phyloP scores from a whole-genome alignment of 1,140 invertebrate species.

The Papilio dardanus region DNA sequence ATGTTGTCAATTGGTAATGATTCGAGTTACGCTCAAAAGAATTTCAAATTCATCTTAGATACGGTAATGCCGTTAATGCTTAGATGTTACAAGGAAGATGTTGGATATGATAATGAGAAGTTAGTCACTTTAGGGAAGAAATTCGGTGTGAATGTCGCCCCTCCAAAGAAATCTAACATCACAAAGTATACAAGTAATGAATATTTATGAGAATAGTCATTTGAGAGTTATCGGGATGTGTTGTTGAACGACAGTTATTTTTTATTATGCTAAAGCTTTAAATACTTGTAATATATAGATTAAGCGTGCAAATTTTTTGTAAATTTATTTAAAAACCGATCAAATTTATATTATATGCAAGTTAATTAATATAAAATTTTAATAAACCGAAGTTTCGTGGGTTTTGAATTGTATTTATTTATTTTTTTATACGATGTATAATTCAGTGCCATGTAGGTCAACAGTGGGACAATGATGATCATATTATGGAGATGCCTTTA shows the following conservation, averaged over 20 bases:
- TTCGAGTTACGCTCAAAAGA: slow-evolving; percentile 78
- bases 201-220: slow-evolving; percentile 80
- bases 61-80: slow-evolving; percentile 78
- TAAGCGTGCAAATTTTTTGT: slow-evolving; percentile 79
- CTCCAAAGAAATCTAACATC: slow-evolving; percentile 78
- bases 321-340: slow-evolving; percentile 79
- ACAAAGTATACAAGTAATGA: slow-evolving; percentile 82
- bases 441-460: slow-evolving; percentile 41
- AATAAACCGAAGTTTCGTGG: slow-evolving; percentile 70
- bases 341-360: slow-evolving; percentile 80
- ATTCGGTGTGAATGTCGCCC: slow-evolving; percentile 70
- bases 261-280: slow-evolving; percentile 81
- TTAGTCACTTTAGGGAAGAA: slow-evolving; percentile 75
- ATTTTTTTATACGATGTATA: slow-evolving; percentile 49
- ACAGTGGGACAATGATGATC: background rate
- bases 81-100: slow-evolving; percentile 76
- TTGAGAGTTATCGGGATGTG: slow-evolving; percentile 44
- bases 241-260: slow-evolving; percentile 69
- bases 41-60: slow-evolving; percentile 80
- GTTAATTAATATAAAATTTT: slow-evolving; percentile 79
- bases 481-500: slow-evolving; percentile 4
- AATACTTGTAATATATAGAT: slow-evolving; percentile 78
- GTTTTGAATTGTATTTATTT: slow-evolving; percentile 55
- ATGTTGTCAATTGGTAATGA: slow-evolving; percentile 72
- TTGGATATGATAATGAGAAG: slow-evolving; percentile 80